Evolutionary conservation across 2,888 invertebrate species (phyloP), one percentile per base, ranked within the genome.

Genomic region (Tachina fera): DNA sequence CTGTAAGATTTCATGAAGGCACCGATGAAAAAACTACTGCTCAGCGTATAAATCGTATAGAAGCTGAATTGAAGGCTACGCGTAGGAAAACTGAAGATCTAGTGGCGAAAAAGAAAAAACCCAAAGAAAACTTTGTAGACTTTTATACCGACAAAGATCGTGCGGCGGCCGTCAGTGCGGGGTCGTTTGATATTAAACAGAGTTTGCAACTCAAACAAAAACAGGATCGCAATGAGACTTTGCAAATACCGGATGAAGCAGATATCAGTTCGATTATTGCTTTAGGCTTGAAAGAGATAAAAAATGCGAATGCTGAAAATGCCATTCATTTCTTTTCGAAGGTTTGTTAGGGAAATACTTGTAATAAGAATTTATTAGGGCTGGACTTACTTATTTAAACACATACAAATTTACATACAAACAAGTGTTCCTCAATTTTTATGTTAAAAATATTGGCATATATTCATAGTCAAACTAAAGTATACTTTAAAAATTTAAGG

Each of bases 111-210:
- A 92, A 91, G 74, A 91, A 91, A 87, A 92, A 91, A 79, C 89
- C 91, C 3, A 91, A 91, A 76, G 92, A 92, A 74, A 91, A 91
- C 63, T 92, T 92, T 61, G 97, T 97, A 88, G 97, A 97, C 90
- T 93, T 96, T 31, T 98, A 97, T 90, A 97, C 97, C 22, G 98
- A 98, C 91, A 98, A 98, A 90, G 97, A 97, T 91, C 94, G 98
- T 9, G 98, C 97, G 0, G 97, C 98, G 0, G 97, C 97, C 0
- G 97, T 97, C 16, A 96, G 97, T 89, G 95, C 92, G 3, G 93
- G 93, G 1, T 96, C 95, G n/a, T 95, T 95, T 86, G 97, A 98
- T 90, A 97, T 98, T 86, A 98, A 98, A 90, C 96, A 96, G 88
- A 97, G 96, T 49, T 92, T 97, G 87, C 96, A 95, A 90, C 93